Evolutionary conservation across 2,113 vertebrate species (phyloP), one percentile per base, ranked within the genome.

Genomic region (Spea multiplicata): DNA sequence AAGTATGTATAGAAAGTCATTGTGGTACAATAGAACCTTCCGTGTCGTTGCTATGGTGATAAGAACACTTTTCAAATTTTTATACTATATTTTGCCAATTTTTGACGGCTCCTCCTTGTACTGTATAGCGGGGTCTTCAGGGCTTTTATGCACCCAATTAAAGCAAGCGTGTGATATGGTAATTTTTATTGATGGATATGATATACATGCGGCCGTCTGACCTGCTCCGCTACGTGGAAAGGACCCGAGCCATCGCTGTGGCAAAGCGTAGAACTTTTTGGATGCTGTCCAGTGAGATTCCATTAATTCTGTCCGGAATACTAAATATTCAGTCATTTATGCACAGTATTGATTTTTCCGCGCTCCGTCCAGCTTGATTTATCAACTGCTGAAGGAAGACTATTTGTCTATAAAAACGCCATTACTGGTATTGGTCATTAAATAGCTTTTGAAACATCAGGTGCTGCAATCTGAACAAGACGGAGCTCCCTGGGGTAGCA

Each of bases 341-440:
- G 59, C 50, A 14, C 6, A 2, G 8, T 66, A 79, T 79, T 79
- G 77, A 79, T 79, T 79, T 79, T 59, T 68, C 65, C 30, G 12
- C 76, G 66, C 47, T 66, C 17, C 61, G 66, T 79, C 46, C 48
- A 57, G 62, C 48, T 66, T 67, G 77, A 79, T 73, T 79, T 73
- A 79, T 79, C 77, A 73, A 79, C 70, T 73, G 62, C 70, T 57
- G 70, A 44, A 55, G 69, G 6, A 14, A 57, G 62, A 72, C 69
- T 57, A 73, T 79, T 73, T 73, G 77, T 79, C 77, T 73, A 79
- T 79, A 79, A 79, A 79, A 79, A 73, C 55, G 57, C 52, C 77
- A 79, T 79, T 79, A 79, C n/a, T 57, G 77, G 44, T 48, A 73
- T 79, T 66, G 47, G 62, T 79, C 70, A 67, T 57, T 49, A 72